These are phyloP conservation scores for Octonoba sinensis DNA, from an alignment of 2,888 invertebrate genomes.

Conservation along the genomic window DNA sequence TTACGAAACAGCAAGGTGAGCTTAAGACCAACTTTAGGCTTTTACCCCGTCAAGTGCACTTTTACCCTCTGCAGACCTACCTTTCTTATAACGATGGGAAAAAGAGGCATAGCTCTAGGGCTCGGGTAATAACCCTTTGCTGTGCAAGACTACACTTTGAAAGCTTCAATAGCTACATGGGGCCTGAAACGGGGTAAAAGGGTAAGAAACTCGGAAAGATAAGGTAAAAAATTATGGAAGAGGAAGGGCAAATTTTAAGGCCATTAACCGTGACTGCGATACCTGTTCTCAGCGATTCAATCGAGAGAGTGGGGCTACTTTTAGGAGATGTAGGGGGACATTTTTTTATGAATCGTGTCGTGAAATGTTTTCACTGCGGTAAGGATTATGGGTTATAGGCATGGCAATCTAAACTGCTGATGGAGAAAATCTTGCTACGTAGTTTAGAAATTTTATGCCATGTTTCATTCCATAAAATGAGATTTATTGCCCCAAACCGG, in stretches of 20 bases:
- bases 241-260: constrained; percentile 43
- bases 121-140: constrained; percentile 29
- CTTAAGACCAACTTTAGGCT: constrained; percentile 36
- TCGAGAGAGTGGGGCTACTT: neutral
- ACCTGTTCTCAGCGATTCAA: constrained; percentile 33
- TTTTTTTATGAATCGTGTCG: no score
- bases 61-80: constrained; percentile 13
- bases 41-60: constrained; percentile 23
- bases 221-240: constrained; percentile 18
- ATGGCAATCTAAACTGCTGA: no score
- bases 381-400: no score
- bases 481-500: no score
- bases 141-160: constrained; percentile 28
- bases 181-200: constrained; percentile 29
- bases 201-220: constrained; percentile 35
- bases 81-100: constrained; percentile 38
- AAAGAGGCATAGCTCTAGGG: constrained; percentile 47
- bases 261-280: constrained; percentile 33
- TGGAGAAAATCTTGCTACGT: no score
- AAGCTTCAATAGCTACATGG: constrained; percentile 37
- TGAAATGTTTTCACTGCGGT: no score
- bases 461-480: no score
- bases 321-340: no score
- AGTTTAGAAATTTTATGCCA: no score
- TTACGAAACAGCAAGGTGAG: constrained; percentile 31